Base-by-base conservation (phyloP, 1,140 invertebrate species). In the Maconellicoccus hirsutus region DNA sequence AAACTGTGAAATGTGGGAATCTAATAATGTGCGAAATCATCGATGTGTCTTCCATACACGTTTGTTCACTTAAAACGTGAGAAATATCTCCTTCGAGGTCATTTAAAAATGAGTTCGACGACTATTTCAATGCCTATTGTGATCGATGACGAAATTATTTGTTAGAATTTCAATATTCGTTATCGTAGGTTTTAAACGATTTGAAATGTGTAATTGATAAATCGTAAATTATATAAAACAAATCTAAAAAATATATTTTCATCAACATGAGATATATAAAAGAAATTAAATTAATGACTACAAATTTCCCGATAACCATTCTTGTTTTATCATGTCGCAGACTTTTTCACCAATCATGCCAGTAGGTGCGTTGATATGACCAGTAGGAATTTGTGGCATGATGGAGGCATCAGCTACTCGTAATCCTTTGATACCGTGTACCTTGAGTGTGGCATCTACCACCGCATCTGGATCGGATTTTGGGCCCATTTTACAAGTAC, bases 301-400 rank as follows among this genome's bases (percentile, higher is more conserved):
- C 4, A 66, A 23, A 23, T 2, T 66, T 66, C 61, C 22, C 6
- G 21, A 59, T 59, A 66, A 59, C 73, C 74, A 82, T 74, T 83
- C 81, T 61, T 84, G 79, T 75, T 87, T 88, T 73, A 89, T 86
- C 75, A 88, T 82, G 73, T 87, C 86, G 0, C 86, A 80, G 1
- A 79, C 86, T 72, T 85, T 87, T 73, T 89, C 87, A 0, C 81
- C 88, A 19, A 89, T 84, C 87, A 89, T 89, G 10, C 88, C 82
- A 0, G 81, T 82, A 0, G 88, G 85, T 0, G 86, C 86, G 73
- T 88, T 88, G 0, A 87, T 89, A 76, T 90, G 89, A 0, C 87
- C 88, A 0, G 82, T 84, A 0, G 84, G 78, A 25, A 90, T 84
- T 1, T 77, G 81, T 1, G 89, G 89, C 86, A 90, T 90, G 0